phyloP scores from a whole-genome alignment of 2,797 vertebrate genomes.

The Sebastes nivosus region DNA sequence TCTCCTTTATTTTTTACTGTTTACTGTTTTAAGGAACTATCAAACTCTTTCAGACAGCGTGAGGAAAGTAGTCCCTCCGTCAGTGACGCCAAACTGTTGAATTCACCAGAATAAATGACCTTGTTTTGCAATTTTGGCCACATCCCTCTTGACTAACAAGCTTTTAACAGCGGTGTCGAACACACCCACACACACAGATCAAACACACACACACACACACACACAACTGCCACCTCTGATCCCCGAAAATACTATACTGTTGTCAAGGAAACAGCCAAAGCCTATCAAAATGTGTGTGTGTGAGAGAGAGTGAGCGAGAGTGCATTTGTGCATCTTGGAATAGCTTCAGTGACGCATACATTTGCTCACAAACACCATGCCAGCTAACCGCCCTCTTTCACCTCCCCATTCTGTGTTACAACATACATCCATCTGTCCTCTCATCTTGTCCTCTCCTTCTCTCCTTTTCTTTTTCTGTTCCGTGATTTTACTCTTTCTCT shows the following conservation, averaged over 20 bases:
- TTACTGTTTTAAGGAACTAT: not conserved
- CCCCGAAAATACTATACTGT: slow-evolving; percentile 66
- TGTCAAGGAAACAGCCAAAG: slow-evolving; percentile 74
- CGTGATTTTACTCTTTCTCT: slow-evolving; percentile 6
- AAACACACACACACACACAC: not conserved
- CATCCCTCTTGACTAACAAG: slow-evolving; percentile 33
- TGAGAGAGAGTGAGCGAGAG: slow-evolving; percentile 1
- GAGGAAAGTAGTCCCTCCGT: not conserved
- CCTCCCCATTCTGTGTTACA: slow-evolving; percentile 71
- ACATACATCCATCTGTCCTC: slow-evolving; percentile 77
- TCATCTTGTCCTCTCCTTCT: slow-evolving; percentile 16
- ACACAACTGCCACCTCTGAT: slow-evolving; percentile 53
- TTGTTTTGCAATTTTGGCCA: slow-evolving; percentile 40
- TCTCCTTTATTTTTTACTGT: not conserved
- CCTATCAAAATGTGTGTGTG: slow-evolving; percentile 36
- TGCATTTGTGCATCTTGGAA: slow-evolving; percentile 72
- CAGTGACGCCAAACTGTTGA: slow-evolving; percentile 9
- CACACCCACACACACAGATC: not conserved
- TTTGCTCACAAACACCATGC: slow-evolving; percentile 67
- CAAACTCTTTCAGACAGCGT: not conserved
- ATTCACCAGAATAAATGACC: slow-evolving; percentile 19
- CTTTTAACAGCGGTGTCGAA: slow-evolving; percentile 27
- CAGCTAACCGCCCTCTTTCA: slow-evolving; percentile 68
- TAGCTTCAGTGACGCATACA: slow-evolving; percentile 75
- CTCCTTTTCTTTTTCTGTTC: not conserved